Evolutionary conservation across 2,113 vertebrate species (phyloP).

Genomic region (Monarcha castaneiventris): DNA sequence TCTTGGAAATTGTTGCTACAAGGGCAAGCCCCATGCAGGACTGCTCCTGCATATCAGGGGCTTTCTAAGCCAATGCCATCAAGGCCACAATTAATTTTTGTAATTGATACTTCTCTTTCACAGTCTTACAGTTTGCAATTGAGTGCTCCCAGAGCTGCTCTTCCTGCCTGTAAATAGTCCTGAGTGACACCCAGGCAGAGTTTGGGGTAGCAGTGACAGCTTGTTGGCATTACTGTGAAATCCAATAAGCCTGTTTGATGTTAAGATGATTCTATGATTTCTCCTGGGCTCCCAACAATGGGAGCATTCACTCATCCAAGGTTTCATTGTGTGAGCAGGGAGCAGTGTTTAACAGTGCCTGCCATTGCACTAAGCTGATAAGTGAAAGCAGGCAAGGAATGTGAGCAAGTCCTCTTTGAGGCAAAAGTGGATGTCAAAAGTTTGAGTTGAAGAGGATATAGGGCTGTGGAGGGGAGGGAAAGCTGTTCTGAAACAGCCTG

Average conservation of each 20-base stretch:
- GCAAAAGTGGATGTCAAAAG: background rate
- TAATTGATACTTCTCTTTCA: background rate
- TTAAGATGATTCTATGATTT: conserved; percentile 42
- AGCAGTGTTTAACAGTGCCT: background rate
- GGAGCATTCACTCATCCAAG: conserved; percentile 16
- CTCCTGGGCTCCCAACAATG: conserved; percentile 16
- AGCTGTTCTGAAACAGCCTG: background rate
- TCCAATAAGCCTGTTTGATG: conserved; percentile 26
- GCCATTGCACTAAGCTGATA: background rate
- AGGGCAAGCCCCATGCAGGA: background rate
- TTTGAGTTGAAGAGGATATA: background rate
- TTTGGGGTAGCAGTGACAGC: conserved; percentile 10
- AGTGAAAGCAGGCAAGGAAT: background rate
- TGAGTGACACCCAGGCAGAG: background rate
- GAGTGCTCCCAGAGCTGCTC: background rate
- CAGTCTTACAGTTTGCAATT: background rate
- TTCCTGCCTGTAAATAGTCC: background rate
- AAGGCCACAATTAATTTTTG: background rate
- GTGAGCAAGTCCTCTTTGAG: background rate
- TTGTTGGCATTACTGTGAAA: conserved; percentile 1
- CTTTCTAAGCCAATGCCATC: background rate
- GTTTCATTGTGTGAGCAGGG: background rate
- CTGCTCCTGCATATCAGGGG: background rate
- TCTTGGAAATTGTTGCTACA: background rate
- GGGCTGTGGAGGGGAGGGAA: background rate